Base-by-base conservation (phyloP, 2,797 vertebrate species). In the Galaxias olidus region DNA sequence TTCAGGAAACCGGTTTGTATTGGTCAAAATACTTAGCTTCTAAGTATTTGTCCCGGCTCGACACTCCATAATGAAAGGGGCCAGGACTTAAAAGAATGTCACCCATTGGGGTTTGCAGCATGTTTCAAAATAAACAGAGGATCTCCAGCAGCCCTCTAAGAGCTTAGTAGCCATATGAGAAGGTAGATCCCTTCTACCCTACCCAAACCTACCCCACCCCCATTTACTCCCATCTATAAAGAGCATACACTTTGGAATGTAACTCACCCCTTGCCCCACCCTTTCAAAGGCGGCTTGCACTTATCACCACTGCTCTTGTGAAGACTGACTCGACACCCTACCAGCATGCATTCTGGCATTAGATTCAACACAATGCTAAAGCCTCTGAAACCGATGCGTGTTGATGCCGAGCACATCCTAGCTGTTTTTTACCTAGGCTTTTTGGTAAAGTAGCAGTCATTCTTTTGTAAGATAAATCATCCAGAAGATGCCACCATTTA, bases 161-260 rank as follows among this genome's bases (percentile, higher is more conserved):
- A 88, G 82, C 88, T 83, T 66, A 61, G n/a, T 73, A 52, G 74
- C 85, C 84, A 93, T 88, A 80, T 69, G 83, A 91, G 90, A 84
- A 0, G 68, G 18, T 20, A 62, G 65, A 69, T 51, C 70, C 59
- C 45, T 0, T 8, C 48, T 65, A 48, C 14, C 45, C 54, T 17
- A 54, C 49, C 46, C 44, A 49, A 52, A 10, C 54, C 43, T 63
- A 47, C 66, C 52, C n/a, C 41, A 50, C 30, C 57, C 49, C 46
- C 44, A 48, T 50, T 67, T 54, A 41, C 42, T 52, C 19, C 17
- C 42, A 49, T 51, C 43, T 47, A 56, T 20, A 58, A 62, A 59
- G 74, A 63, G 65, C 55, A 69, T 71, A 70, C 76, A 74, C 11
- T 40, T 56, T 60, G 86, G 90, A 90, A 90, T 89, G 72, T 76